Base-by-base conservation (phyloP, 64 coral and sea anemone species). In the Cladopsammia gracilis region DNA sequence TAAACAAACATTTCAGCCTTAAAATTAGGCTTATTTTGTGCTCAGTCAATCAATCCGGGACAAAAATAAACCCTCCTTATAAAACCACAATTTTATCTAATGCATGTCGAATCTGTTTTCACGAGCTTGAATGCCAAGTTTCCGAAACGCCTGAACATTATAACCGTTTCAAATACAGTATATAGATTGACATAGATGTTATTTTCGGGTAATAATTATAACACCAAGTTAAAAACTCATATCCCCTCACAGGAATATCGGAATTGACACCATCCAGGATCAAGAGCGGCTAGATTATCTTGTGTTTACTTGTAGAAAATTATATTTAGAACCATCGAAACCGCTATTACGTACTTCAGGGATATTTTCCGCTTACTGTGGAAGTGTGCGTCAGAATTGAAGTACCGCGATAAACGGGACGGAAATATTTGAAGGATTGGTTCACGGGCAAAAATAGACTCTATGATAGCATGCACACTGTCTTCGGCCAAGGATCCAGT, bases 251-350 rank as follows among this genome's bases (percentile, higher is more conserved):
- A n/a, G 76, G 52, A 79, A 79, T 18, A 79, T 58, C 18, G n/a
- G 75, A 78, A 22, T 78, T 53, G n/a, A 58, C 49, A 26, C n/a
- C 12, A 57, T 59, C n/a, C 25, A 16, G 19, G 23, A 68, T 71
- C 9, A 75, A 49, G 14, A 47, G 25, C 44, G 75, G 20, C 47
- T 77, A 11, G 48, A 45, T 72, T 26, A n/a, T 8, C 69, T 43
- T 26, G 1, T 77, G 75, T 75, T 75, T 75, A 75, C 72, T 75
- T 20, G 10, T 48, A 18, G 4, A 12, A 54, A 54, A 54, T 24
- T 77, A 77, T 77, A 77, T 77, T 77, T 77, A 77, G 75, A 52
- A 9, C 34, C 48, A 78, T 25, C 6, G 5, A 79, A 79, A 79
- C 76, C 76, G 25, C 76, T 25, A 59, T 57, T 59, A 79, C 76